Percentiles rank a stretch among this genome's conserved stretches.
These are phyloP conservation scores for Bolinopsis microptera DNA, from an alignment of 37 sponge, comb jelly and placozoan genomes.

Conservation along the genomic window DNA sequence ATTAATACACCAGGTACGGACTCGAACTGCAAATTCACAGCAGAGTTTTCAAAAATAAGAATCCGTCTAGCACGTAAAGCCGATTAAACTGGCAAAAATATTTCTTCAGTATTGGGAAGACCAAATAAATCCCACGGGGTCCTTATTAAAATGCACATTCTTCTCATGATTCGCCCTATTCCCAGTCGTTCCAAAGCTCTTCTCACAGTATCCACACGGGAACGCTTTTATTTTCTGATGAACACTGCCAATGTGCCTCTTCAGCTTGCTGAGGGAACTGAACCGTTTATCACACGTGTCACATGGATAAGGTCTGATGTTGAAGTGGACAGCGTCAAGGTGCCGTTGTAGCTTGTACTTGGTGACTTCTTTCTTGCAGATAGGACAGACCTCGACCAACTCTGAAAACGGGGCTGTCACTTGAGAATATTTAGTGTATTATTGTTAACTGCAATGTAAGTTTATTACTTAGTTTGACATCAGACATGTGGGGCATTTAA, in stretches of 20 bases:
- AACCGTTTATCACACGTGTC: conserved; percentile 5
- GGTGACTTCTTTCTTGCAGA: neutral
- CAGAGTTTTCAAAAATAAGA: no score
- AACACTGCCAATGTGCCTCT: conserved; percentile 5
- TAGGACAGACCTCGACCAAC: neutral
- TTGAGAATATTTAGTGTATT: no score
- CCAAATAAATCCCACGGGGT: no score
- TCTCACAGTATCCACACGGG: conserved; percentile 22
- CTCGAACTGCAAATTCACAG: no score
- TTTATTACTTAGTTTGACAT: no score
- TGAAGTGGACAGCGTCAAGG: conserved; percentile 25
- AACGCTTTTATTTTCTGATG: conserved; percentile 20
- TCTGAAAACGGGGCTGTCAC: neutral
- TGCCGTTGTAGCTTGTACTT: neutral
- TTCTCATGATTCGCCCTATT: conserved; percentile 25
- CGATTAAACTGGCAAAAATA: no score
- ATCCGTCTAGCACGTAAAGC: no score
- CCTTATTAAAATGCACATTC: neutral
- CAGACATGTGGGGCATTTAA: no score
- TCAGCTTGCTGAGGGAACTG: neutral
- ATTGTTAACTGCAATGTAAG: no score
- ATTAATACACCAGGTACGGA: no score
- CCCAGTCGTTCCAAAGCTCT: neutral
- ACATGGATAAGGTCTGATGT: neutral
- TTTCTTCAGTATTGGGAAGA: no score